These are phyloP conservation scores for Ovibos moschatus DNA, from an alignment of 2,113 vertebrate species.

Conservation along the genomic window DNA sequence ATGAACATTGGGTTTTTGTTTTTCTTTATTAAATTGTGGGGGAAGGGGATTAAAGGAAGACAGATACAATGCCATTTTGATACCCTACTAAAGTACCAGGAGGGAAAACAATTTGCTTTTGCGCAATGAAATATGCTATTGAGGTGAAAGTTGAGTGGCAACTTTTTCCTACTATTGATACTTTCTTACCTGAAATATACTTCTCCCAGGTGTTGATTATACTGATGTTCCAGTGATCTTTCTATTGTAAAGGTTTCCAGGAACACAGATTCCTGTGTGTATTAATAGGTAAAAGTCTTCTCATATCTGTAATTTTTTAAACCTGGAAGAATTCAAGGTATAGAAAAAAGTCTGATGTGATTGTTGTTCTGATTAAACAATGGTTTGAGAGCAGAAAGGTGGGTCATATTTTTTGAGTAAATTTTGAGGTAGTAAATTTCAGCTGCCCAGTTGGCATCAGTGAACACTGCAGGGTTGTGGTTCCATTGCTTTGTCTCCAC, in stretches of 20 bases:
- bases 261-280: background rate
- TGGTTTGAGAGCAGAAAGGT: background rate
- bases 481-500: background rate
- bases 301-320: background rate
- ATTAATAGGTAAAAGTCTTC: background rate
- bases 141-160: background rate
- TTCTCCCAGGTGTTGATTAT: background rate
- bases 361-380: background rate
- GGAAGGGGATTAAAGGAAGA: background rate
- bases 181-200: background rate
- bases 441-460: background rate
- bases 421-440: background rate
- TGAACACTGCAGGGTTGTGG: background rate
- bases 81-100: background rate
- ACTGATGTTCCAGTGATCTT: background rate
- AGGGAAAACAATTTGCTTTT: background rate
- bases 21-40: background rate
- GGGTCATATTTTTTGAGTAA: background rate
- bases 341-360: background rate
- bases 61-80: background rate
- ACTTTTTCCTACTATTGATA: background rate
- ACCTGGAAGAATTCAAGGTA: background rate
- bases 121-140: background rate
- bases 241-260: background rate
- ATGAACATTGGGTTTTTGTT: background rate